Evolutionary conservation across 2,888 invertebrate species (phyloP).

Genomic region (Bembecia ichneumoniformis): DNA sequence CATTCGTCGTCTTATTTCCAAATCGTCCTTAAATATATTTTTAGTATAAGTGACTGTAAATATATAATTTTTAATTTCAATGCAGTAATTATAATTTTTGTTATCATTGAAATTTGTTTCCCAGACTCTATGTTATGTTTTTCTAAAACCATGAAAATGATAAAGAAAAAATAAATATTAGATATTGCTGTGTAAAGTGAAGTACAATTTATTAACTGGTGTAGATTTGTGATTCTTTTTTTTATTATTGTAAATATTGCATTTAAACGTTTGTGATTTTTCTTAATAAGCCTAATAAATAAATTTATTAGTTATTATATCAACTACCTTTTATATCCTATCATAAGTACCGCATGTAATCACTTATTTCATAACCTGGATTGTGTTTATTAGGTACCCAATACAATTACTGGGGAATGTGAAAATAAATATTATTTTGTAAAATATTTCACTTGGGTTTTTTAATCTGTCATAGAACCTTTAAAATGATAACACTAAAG

Average conservation of each 20-base stretch:
- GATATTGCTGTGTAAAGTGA: slow-evolving; percentile 31
- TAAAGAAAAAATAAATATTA: slow-evolving; percentile 21
- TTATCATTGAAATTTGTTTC: slow-evolving; percentile 5
- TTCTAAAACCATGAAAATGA: slow-evolving; percentile 30
- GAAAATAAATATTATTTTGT: slow-evolving; percentile 18
- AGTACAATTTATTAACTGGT: slow-evolving; percentile 14
- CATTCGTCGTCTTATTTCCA: too few relatives aligned
- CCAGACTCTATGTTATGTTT: slow-evolving; percentile 33
- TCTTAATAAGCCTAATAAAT: slow-evolving; percentile 26
- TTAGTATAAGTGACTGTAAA: slow-evolving; percentile 34
- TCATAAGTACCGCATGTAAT: slow-evolving; percentile 53
- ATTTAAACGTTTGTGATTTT: slow-evolving; percentile 64
- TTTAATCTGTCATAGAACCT: slow-evolving; percentile 21
- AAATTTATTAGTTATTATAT: slow-evolving; percentile 1
- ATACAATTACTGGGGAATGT: slow-evolving; percentile 29
- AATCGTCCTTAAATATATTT: slow-evolving; percentile 15
- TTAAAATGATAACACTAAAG: too few relatives aligned
- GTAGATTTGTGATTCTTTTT: slow-evolving; percentile 25
- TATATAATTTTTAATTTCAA: slow-evolving; percentile 15
- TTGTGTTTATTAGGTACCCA: slow-evolving; percentile 49
- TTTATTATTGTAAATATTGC: slow-evolving; percentile 59
- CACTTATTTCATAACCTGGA: slow-evolving; percentile 44
- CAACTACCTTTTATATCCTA: slow-evolving; percentile 20
- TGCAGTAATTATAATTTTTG: slow-evolving; percentile 5
- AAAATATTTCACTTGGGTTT: slow-evolving; percentile 6